Percentiles rank a stretch among this genome's conserved stretches.
These are phyloP conservation scores for Saxidomus purpurata DNA, from an alignment of 1,140 invertebrate species.

Conservation along the genomic window DNA sequence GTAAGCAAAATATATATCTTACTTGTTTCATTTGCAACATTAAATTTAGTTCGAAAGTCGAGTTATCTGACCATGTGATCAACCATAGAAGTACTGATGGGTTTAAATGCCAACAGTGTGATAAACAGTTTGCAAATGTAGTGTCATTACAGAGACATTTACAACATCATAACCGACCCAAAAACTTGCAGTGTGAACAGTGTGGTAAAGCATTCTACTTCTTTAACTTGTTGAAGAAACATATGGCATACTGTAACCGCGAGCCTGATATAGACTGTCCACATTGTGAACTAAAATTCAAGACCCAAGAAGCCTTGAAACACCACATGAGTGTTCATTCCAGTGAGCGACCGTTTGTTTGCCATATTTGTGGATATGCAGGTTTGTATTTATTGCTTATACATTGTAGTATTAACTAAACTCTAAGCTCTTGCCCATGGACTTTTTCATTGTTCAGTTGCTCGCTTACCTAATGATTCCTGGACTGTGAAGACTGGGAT, in stretches of 20 bases:
- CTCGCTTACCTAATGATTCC: too few species aligned
- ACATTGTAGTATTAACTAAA: too few species aligned
- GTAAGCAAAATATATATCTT: conserved; percentile 44
- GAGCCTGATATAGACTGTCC: conserved; percentile 11
- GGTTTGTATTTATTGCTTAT: conserved; percentile 32
- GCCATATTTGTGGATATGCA: conserved; percentile 63
- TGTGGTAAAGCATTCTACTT: conserved; percentile 52
- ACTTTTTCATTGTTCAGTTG: too few species aligned
- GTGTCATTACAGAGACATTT: conserved; percentile 34
- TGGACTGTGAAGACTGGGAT: too few species aligned
- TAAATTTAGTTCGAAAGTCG: background rate
- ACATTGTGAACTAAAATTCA: conserved; percentile 49
- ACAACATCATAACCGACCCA: conserved; percentile 17
- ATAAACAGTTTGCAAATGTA: conserved; percentile 1
- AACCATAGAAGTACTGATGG: conserved; percentile 24
- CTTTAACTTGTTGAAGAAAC: conserved; percentile 24
- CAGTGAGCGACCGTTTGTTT: conserved; percentile 42
- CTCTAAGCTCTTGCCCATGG: too few species aligned
- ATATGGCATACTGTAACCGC: conserved; percentile 32
- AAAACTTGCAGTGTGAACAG: conserved; percentile 52
- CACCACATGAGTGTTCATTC: conserved; percentile 44
- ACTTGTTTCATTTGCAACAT: conserved; percentile 40
- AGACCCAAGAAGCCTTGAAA: conserved; percentile 16
- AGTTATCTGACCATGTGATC: conserved; percentile 18
- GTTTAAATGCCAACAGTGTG: conserved; percentile 3